Evolutionary conservation across 2,888 invertebrate genomes (phyloP).

Genomic region (Drosophila ezoana): DNA sequence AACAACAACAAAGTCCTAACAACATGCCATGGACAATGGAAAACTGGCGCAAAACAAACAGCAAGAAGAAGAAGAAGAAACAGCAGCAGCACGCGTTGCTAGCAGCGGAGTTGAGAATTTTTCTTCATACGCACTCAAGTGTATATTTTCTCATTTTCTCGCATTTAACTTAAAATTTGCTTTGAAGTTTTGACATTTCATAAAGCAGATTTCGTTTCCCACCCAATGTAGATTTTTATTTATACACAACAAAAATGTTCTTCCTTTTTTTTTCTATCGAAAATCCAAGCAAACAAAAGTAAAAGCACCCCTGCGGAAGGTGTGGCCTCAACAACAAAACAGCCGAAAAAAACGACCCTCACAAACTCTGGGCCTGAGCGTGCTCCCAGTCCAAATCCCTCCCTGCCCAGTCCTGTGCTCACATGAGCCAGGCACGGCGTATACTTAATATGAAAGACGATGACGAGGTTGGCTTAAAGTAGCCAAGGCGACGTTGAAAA

Average conservation of each 20-base stretch:
- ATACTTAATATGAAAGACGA: slow-evolving; percentile 69
- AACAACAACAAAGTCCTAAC: slow-evolving; percentile 44
- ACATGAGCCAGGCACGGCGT: slow-evolving; percentile 58
- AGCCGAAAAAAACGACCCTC: slow-evolving; percentile 69
- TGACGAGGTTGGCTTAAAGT: slow-evolving; percentile 69
- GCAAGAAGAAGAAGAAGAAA: slow-evolving; percentile 29
- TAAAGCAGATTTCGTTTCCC: slow-evolving; percentile 74
- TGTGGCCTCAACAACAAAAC: slow-evolving; percentile 75
- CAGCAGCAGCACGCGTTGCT: slow-evolving; percentile 32
- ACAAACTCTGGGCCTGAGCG: slow-evolving; percentile 36
- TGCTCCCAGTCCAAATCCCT: slow-evolving; percentile 37
- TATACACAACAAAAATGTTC: slow-evolving; percentile 35
- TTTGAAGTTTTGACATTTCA: slow-evolving; percentile 83
- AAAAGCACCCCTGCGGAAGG: slow-evolving; percentile 83
- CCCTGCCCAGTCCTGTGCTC: slow-evolving; percentile 33
- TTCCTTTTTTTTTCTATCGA: slow-evolving; percentile 49
- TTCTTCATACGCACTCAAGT: slow-evolving; percentile 80
- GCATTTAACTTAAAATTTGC: slow-evolving; percentile 77
- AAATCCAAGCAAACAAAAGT: slow-evolving; percentile 78
- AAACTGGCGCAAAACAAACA: slow-evolving; percentile 60
- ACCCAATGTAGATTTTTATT: slow-evolving; percentile 43
- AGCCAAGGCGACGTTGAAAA: slow-evolving; percentile 67
- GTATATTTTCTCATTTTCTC: slow-evolving; percentile 82
- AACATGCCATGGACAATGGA: slow-evolving; percentile 60
- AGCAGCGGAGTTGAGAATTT: slow-evolving; percentile 58